Percentiles rank a stretch among this genome's conserved stretches.
Conservation (phyloP, 2,888 invertebrate genomes). For the Nesidiocoris tenuis region DNA sequence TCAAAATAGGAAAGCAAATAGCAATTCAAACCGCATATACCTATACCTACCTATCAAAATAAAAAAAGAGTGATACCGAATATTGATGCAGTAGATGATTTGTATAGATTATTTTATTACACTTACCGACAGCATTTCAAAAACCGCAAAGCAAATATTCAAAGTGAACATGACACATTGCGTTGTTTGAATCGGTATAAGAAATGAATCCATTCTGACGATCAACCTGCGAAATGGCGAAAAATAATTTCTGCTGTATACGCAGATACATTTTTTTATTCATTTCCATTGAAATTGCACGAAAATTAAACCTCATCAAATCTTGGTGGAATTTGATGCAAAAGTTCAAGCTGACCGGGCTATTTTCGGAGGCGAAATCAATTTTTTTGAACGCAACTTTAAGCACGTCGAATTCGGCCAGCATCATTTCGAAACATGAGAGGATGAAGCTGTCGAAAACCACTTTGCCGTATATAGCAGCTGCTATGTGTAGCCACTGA, state of each 20-base stretch:
- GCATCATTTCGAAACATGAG: conserved; percentile 26
- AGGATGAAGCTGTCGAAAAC: conserved; percentile 24
- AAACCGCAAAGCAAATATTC: conserved; percentile 26
- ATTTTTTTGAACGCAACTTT: conserved; percentile 24
- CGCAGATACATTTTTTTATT: too few relatives aligned
- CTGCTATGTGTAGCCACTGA: conserved; percentile 26
- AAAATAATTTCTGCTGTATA: too few relatives aligned
- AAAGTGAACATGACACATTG: conserved; percentile 27
- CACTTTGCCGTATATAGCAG: conserved; percentile 23
- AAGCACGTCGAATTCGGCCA: conserved; percentile 37
- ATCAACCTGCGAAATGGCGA: conserved; percentile 12
- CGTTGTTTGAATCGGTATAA: conserved; percentile 21
- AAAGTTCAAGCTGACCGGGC: conserved; percentile 1
- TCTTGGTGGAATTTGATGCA: conserved; percentile 37
- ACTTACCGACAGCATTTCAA: conserved; percentile 31
- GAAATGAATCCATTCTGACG: conserved; percentile 8
- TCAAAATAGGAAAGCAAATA: too few relatives aligned
- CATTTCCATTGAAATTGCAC: too few relatives aligned
- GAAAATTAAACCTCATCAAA: conserved; percentile 11
- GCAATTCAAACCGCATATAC: too few relatives aligned
- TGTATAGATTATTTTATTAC: too few relatives aligned
- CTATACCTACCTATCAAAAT: too few relatives aligned
- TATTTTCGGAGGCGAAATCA: conserved; percentile 20
- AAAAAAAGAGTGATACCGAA: too few relatives aligned
- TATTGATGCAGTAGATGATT: too few relatives aligned